Conservation (phyloP, 2,888 invertebrate genomes). For the Sphaeridia pumilis region DNA sequence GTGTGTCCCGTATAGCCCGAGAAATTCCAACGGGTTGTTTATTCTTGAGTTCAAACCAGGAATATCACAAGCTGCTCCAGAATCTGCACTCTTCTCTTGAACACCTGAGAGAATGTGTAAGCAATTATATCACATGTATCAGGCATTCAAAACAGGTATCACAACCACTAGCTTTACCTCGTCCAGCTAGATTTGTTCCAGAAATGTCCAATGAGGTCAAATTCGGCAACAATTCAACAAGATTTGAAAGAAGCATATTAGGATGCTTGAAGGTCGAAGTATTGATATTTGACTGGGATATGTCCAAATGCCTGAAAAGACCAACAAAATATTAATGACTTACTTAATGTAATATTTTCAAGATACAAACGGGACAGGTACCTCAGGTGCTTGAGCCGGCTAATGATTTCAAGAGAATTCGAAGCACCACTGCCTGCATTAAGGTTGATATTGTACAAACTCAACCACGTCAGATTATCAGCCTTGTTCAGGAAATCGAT, state of each 20-base stretch:
- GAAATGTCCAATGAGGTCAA: slow-evolving; percentile 83
- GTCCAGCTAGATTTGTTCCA: slow-evolving; percentile 87
- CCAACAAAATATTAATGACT: background rate
- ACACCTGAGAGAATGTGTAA: slow-evolving; percentile 4
- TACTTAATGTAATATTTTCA: background rate
- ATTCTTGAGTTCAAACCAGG: slow-evolving; percentile 71
- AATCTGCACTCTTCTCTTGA: slow-evolving; percentile 12
- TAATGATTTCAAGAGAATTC: slow-evolving; percentile 42
- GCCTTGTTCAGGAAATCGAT: slow-evolving; percentile 56
- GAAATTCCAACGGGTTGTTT: slow-evolving; percentile 66
- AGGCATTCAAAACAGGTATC: background rate
- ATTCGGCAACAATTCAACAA: slow-evolving; percentile 61
- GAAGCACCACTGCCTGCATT: slow-evolving; percentile 40
- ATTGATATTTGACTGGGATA: slow-evolving; percentile 49
- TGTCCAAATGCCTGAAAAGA: slow-evolving; percentile 59
- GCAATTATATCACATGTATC: slow-evolving; percentile 8
- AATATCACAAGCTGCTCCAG: slow-evolving; percentile 52
- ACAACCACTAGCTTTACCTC: slow-evolving; percentile 43
- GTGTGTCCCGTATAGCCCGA: slow-evolving; percentile 81
- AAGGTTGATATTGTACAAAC: slow-evolving; percentile 67
- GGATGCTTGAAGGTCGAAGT: slow-evolving; percentile 54
- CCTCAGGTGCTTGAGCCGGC: slow-evolving; percentile 44
- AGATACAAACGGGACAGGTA: slow-evolving; percentile 34
- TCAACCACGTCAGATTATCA: slow-evolving; percentile 57
- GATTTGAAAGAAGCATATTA: slow-evolving; percentile 55